These are phyloP conservation scores for Spizaetus ornatus DNA, from an alignment of 2,113 vertebrate species.

Conservation along the genomic window DNA sequence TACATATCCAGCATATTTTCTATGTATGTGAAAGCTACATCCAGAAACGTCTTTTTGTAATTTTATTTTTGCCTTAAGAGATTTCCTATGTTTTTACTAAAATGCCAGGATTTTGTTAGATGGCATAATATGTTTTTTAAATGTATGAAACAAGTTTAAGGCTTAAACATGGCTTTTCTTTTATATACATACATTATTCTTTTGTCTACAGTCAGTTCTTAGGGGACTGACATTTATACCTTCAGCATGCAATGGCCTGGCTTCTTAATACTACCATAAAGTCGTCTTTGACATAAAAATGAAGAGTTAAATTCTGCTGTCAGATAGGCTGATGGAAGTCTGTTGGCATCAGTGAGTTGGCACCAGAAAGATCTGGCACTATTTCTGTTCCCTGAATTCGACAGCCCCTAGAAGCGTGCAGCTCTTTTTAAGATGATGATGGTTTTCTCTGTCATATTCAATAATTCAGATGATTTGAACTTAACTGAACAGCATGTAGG, in stretches of 20 bases:
- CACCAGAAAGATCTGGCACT: conserved; percentile 25
- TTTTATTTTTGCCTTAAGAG: not conserved
- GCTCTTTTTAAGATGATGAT: conserved; percentile 15
- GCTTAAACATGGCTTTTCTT: not conserved
- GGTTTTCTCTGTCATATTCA: conserved; percentile 42
- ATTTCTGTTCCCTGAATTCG: not conserved
- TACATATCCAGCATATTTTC: not conserved
- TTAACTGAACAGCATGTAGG: not conserved
- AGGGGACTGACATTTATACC: not conserved
- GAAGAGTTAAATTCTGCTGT: conserved; percentile 1
- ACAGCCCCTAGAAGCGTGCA: not conserved
- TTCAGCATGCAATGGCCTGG: not conserved
- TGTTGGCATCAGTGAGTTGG: not conserved
- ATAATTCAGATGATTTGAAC: conserved; percentile 40
- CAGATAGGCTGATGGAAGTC: not conserved
- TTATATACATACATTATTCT: not conserved
- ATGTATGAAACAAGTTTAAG: not conserved
- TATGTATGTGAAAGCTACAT: not conserved
- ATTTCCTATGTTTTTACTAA: not conserved
- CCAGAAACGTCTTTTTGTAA: not conserved
- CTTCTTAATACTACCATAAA: not conserved
- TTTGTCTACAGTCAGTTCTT: not conserved
- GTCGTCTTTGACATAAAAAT: not conserved
- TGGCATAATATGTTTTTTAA: not conserved
- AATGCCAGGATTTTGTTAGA: not conserved